Evolutionary conservation across 1,140 invertebrate genomes (phyloP), one percentile per base, ranked within the genome.

Genomic region (Rhyzopertha dominica): DNA sequence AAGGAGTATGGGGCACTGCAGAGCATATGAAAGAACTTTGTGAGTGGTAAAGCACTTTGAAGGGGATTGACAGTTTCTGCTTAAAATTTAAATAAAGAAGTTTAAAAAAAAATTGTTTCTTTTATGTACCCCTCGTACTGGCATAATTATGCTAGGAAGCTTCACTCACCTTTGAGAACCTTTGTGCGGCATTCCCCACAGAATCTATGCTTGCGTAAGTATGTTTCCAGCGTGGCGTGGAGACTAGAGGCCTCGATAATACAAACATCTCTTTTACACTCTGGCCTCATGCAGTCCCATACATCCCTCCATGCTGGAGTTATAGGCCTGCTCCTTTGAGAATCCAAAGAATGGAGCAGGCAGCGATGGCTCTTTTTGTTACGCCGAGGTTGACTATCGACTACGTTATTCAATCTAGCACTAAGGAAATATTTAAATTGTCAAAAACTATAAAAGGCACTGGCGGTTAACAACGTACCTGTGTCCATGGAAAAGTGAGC

Each of bases 121-220:
- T n/a, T n/a, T n/a, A n/a, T n/a, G n/a, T n/a, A n/a, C n/a, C n/a
- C n/a, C n/a, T n/a, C n/a, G n/a, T n/a, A n/a, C n/a, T n/a, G n/a
- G n/a, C n/a, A n/a, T n/a, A n/a, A n/a, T n/a, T n/a, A n/a, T n/a
- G n/a, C n/a, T n/a, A n/a, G n/a, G n/a, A n/a, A n/a, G n/a, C n/a
- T n/a, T n/a, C n/a, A 14, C 47, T 31, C 44, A 65, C 63, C 63
- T 54, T 63, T 66, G 19, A 63, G 47, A 37, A 95, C 90, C 74
- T 94, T 95, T 45, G 88, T 88, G 44, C 90, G 84, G 63, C 91
- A 95, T 65, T 94, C 91, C 1, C 81, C 79, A 64, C 90, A 95
- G 71, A 95, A 95, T 59, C 90, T 82, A 66, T 95, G 90, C 73
- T 95, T 95, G 43, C 84, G 77, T 24, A 95, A 73, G 71, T 95